These are phyloP conservation scores for Tinamus guttatus DNA, from an alignment of 2,113 vertebrate genomes.

Conservation along the genomic window DNA sequence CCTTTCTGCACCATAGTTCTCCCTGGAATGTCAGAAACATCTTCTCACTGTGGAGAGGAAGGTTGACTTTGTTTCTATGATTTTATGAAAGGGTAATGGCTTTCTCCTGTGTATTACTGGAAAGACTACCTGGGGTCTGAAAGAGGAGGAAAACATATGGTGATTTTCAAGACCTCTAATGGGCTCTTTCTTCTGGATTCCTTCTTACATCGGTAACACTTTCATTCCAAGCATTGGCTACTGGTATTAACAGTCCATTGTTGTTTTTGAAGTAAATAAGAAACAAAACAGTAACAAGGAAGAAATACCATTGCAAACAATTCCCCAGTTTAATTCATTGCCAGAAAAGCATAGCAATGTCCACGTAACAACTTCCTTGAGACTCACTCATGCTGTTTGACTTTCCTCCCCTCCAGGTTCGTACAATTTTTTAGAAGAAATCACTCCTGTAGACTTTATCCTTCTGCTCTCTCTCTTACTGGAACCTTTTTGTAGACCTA, in stretches of 20 bases:
- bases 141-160: not conserved
- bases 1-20: not conserved
- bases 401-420: not conserved
- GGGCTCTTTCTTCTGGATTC: not conserved
- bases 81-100: not conserved
- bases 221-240: not conserved
- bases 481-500: not conserved
- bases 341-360: not conserved
- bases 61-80: not conserved
- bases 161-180: not conserved
- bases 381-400: not conserved
- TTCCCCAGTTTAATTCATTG: not conserved
- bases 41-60: not conserved
- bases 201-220: not conserved
- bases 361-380: not conserved
- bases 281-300: not conserved
- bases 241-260: not conserved
- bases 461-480: not conserved
- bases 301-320: not conserved
- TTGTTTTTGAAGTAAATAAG: not conserved
- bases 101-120: not conserved
- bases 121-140: not conserved
- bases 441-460: not conserved
- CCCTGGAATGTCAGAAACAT: not conserved
- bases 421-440: not conserved